Evolutionary conservation across 2,113 vertebrate species (phyloP).

Genomic region (Turnix velox): DNA sequence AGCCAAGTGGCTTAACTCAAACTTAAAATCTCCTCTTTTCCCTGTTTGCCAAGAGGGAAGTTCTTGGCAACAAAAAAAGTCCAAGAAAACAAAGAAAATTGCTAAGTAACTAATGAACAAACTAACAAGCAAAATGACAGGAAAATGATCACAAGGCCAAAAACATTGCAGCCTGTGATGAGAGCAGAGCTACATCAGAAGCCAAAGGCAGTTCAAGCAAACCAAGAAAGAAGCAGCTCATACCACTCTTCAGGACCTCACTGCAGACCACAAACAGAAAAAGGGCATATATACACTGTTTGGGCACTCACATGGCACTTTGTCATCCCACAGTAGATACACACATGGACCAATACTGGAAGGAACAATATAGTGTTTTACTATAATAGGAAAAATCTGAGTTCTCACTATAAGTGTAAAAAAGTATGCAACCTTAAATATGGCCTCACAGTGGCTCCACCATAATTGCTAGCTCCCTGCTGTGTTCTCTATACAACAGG

Average conservation of each 20-base stretch:
- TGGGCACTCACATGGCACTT: background rate
- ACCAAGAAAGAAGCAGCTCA: background rate
- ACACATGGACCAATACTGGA: background rate
- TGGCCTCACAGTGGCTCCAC: slow-evolving; percentile 61
- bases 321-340: background rate
- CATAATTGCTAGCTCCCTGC: slow-evolving; percentile 58
- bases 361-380: background rate
- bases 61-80: slow-evolving; percentile 52
- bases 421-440: slow-evolving; percentile 45
- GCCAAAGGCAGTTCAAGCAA: slow-evolving; percentile 51
- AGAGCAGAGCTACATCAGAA: slow-evolving; percentile 31
- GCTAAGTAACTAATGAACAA: slow-evolving; percentile 66
- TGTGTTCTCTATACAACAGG: slow-evolving; percentile 50
- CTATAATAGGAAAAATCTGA: background rate
- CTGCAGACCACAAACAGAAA: background rate
- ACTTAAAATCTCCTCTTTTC: slow-evolving; percentile 25
- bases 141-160: slow-evolving; percentile 42
- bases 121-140: slow-evolving; percentile 62
- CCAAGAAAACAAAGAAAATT: slow-evolving; percentile 63
- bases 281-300: background rate
- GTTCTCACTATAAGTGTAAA: slow-evolving; percentile 22
- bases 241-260: background rate
- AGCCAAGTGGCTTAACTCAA: slow-evolving; percentile 52
- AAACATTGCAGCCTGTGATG: slow-evolving; percentile 44
- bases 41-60: slow-evolving; percentile 45